phyloP scores from a whole-genome alignment of 2,113 vertebrate species.

The Hippocampus barbouri region DNA sequence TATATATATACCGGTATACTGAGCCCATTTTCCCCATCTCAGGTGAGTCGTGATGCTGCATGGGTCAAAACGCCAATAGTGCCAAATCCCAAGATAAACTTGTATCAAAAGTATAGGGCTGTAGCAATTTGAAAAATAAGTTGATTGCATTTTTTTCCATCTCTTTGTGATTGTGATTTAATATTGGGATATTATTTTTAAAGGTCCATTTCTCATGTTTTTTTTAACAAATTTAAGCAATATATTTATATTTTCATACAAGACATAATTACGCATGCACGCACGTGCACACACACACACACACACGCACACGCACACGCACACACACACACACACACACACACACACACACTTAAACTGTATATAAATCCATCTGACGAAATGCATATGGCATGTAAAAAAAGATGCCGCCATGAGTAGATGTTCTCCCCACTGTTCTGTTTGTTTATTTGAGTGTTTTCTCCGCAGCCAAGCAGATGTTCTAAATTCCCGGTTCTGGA shows the following conservation, averaged over 20 bases:
- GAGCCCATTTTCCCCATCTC: conserved; percentile 22
- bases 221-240: background rate
- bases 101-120: conserved; percentile 33
- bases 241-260: background rate
- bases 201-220: background rate
- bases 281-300: no score
- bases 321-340: no score
- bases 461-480: conserved; percentile 69
- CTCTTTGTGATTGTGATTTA: no score
- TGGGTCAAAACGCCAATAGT: conserved; percentile 59
- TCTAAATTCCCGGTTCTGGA: conserved; percentile 59
- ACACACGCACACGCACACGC: no score
- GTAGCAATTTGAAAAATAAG: background rate
- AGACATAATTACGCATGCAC: no score
- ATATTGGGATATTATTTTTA: no score
- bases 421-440: conserved; percentile 48
- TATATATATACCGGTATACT: conserved; percentile 26
- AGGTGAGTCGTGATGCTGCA: conserved; percentile 53
- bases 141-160: no score
- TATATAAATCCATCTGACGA: no score
- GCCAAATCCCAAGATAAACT: conserved; percentile 48
- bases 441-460: conserved; percentile 70
- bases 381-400: no score
- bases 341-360: no score
- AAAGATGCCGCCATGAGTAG: no score